Base-by-base conservation (phyloP, 2,797 vertebrate species). In the Crocidura indochinensis region DNA sequence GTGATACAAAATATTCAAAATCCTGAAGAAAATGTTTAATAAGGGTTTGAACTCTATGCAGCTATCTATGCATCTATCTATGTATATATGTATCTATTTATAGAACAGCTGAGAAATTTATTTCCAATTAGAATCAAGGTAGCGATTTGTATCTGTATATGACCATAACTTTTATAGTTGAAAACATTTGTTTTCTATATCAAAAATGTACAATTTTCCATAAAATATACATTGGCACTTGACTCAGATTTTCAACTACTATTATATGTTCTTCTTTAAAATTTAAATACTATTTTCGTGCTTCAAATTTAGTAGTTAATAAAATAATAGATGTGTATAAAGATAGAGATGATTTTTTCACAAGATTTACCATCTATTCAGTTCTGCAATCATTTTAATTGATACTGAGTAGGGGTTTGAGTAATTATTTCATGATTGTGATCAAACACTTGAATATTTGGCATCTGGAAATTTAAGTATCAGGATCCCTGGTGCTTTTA, bases 111-210 rank as follows among this genome's bases (percentile, higher is more conserved):
- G 24, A 75, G 44, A 44, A 71, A 44, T 91, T 11, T 76, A 3
- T 87, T 87, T 94, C 31, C n/a, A 27, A 22, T 88, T 69, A 29
- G 20, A 20, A 27, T 29, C 10, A 75, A 85, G 89, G 9, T 38
- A 69, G 1, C 47, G 82, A 51, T 29, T 22, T 51, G 5, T 83
- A 10, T 14, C 27, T 17, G 47, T 65, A 3, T 10, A 17, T 79
- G 29, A 3, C 47, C 80, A 74, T 26, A 64, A 1, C 12, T 71
- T 68, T 85, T 80, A 62, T 62, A 78, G 46, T 19, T 78, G 1
- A 1, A 85, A 44, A 51, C 3, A 68, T 65, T 20, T 75, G 51
- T 51, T 12, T 8, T n/a, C 11, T 53, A 22, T 24, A 49, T 75
- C 12, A 60, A 60, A 64, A 2, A 24, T 1, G 49, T 27, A 67